phyloP scores from a whole-genome alignment of 2,113 vertebrate genomes.

The Cyphomyrus plagiostoma region DNA sequence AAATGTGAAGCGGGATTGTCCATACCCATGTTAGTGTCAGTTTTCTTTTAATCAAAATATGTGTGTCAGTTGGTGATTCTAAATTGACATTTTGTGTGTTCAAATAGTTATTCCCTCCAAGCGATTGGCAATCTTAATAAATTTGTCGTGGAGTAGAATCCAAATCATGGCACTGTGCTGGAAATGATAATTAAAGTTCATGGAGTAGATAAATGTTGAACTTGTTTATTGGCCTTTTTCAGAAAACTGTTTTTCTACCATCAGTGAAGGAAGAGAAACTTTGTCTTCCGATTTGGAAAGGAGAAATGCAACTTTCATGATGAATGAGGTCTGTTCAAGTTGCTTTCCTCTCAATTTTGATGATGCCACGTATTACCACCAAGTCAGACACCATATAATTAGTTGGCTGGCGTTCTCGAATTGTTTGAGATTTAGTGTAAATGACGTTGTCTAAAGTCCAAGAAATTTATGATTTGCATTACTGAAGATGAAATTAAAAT shows the following conservation, averaged over 20 bases:
- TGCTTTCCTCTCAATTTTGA: background rate
- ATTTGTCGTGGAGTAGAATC: background rate
- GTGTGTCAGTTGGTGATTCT: background rate
- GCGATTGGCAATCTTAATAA: background rate
- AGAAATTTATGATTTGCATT: background rate
- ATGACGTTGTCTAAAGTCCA: background rate
- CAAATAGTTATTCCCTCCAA: background rate
- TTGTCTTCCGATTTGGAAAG: background rate
- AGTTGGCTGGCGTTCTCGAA: background rate
- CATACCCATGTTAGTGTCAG: too few species aligned
- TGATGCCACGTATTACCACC: background rate
- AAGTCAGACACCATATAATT: background rate
- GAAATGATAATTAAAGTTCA: background rate
- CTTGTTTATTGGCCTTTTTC: background rate
- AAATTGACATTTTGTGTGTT: background rate
- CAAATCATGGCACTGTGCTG: background rate
- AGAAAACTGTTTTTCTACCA: background rate
- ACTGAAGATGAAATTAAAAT: background rate
- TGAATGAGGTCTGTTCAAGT: background rate
- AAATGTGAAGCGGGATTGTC: background rate
- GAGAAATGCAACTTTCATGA: background rate
- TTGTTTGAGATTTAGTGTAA: background rate
- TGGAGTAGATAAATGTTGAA: background rate
- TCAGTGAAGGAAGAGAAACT: background rate
- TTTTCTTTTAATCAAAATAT: too few species aligned